These are phyloP conservation scores for Datnioides undecimradiatus DNA, from an alignment of 2,113 vertebrate genomes.

Conservation along the genomic window DNA sequence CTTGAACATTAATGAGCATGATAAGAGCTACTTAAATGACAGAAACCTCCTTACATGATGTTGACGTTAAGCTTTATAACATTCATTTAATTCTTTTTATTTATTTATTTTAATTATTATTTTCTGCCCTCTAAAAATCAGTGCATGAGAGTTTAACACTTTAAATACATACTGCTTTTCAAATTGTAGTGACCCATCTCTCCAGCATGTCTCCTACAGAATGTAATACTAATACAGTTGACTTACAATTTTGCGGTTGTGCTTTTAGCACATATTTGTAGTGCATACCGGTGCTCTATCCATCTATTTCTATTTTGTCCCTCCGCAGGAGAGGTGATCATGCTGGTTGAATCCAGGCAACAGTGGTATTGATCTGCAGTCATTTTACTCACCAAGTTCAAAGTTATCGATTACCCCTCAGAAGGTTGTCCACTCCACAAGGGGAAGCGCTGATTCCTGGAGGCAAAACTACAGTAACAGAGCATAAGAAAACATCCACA, in stretches of 20 bases:
- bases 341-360: conserved; percentile 48
- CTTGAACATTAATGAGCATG: too few species aligned
- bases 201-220: background rate
- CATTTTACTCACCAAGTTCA: conserved; percentile 69
- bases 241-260: background rate
- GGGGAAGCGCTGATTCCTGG: conserved; percentile 32
- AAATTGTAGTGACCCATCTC: background rate
- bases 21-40: too few species aligned
- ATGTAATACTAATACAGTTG: background rate
- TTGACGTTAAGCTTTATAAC: too few species aligned
- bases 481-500: conserved; percentile 28
- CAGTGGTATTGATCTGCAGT: conserved; percentile 58
- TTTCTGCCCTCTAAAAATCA: too few species aligned
- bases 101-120: too few species aligned
- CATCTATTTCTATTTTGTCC: conserved; percentile 27
- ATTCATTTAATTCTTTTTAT: too few species aligned
- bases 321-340: conserved; percentile 28
- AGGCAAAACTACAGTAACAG: conserved; percentile 39
- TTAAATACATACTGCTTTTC: background rate
- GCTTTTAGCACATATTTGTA: conserved; percentile 5
- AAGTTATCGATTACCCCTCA: conserved; percentile 65
- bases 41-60: too few species aligned
- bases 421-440: conserved; percentile 51
- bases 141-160: too few species aligned
- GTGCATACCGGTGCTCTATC: background rate